Evolutionary conservation across 1,140 invertebrate genomes (phyloP).

Genomic region (Druon quercuslanigerum): DNA sequence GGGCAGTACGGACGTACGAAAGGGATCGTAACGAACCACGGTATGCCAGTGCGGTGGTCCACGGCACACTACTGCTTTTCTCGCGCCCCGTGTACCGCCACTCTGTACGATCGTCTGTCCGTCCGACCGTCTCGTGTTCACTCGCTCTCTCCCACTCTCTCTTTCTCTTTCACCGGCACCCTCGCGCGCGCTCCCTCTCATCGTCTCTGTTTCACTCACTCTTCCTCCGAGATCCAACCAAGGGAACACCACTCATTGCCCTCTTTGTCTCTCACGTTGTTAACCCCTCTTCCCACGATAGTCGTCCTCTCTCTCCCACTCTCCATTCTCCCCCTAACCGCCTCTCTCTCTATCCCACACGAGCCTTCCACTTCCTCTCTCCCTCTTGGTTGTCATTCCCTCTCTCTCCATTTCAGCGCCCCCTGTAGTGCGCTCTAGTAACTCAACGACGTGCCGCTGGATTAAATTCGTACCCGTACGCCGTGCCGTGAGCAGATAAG

Average conservation of each 20-base stretch:
- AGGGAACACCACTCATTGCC: constrained; percentile 36
- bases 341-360: constrained; percentile 37
- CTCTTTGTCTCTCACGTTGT: constrained; percentile 40
- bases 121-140: constrained; percentile 44
- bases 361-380: constrained; percentile 16
- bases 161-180: constrained; percentile 44
- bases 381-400: constrained; percentile 44
- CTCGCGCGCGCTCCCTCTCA: constrained; percentile 48
- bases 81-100: constrained; percentile 75
- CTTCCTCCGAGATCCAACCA: constrained; percentile 50
- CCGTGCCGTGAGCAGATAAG: constrained; percentile 57
- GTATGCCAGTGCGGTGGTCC: constrained; percentile 77
- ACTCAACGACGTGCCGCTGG: constrained; percentile 71
- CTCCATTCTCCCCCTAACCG: constrained; percentile 42
- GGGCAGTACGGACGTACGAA: constrained; percentile 64
- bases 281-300: constrained; percentile 32
- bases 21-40: constrained; percentile 73
- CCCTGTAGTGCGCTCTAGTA: constrained; percentile 67
- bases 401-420: constrained; percentile 58
- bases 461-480: constrained; percentile 69
- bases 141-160: constrained; percentile 38
- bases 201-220: constrained; percentile 53
- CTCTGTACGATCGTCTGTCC: constrained; percentile 65
- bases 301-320: constrained; percentile 35
- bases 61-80: constrained; percentile 77